These are phyloP conservation scores for Rhamnusium bicolor DNA, from an alignment of 2,888 invertebrate species.

Conservation along the genomic window DNA sequence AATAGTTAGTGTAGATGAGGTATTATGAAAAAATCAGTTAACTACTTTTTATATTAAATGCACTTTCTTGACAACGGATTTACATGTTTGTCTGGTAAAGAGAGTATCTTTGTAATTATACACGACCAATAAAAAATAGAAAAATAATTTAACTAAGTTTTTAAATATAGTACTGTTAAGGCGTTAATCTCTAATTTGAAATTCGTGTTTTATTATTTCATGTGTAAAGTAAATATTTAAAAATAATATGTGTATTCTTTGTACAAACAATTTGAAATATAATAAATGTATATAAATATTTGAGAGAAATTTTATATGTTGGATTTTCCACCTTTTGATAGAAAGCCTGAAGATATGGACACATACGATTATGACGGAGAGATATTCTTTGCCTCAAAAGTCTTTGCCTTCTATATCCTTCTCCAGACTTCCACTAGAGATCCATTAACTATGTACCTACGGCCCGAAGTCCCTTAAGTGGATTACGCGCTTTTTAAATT, in stretches of 20 bases:
- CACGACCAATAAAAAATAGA: too few species aligned
- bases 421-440: slow-evolving; percentile 45
- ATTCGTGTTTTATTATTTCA: too few species aligned
- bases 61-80: too few species aligned
- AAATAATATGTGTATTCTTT: not conserved
- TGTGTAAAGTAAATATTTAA: too few species aligned
- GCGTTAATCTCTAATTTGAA: too few species aligned
- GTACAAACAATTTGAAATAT: not conserved
- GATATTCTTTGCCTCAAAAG: not conserved
- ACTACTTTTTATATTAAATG: too few species aligned
- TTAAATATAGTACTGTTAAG: too few species aligned
- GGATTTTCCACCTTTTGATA: slow-evolving; percentile 4
- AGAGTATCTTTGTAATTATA: too few species aligned
- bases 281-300: not conserved
- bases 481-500: slow-evolving; percentile 64
- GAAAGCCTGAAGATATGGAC: slow-evolving; percentile 39
- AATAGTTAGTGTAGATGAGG: too few species aligned
- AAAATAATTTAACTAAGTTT: too few species aligned
- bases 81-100: too few species aligned
- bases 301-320: not conserved
- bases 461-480: slow-evolving; percentile 64
- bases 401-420: slow-evolving; percentile 37
- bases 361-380: slow-evolving; percentile 43
- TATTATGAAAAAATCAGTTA: too few species aligned
- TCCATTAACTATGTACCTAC: slow-evolving; percentile 62